Base-by-base conservation (phyloP, 2,113 vertebrate genomes). In the Grammomys surdaster region DNA sequence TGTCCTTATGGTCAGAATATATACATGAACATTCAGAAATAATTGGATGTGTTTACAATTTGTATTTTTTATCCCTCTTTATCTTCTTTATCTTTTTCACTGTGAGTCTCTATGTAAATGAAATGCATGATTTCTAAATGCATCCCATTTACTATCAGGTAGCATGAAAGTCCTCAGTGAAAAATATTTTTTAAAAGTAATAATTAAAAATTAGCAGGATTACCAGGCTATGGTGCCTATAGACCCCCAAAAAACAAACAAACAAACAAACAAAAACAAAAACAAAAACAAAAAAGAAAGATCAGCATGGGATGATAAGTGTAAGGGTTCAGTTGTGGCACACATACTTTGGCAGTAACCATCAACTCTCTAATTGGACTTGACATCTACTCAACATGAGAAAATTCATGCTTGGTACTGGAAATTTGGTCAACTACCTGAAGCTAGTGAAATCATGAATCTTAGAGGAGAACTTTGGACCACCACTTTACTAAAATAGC, bases 41-140 rank as follows among this genome's bases (percentile, higher is more conserved):
- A 85, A 46, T 33, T 80, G 40, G 14, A 43, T 91, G 31, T 89
- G 1, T n/a, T 95, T 20, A 63, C 28, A 88, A 88, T 51, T 22
- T 40, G 31, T 5, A 73, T 85, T 70, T 70, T 6, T 90, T 77
- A 76, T 6, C 3, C 36, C 36, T 31, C 40, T 69, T 69, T 69
- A 33, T 69, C 31, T 33, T 69, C 8, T 89, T 93, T 43, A 75
- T 28, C 36, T 56, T 72, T 94, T 92, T 93, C 6, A 63, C 19
- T 73, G 7, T 95, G 63, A 3, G 46, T 0, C 1, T 40, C 14
- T 80, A 28, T 86, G 40, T 17, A 56, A 89, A 26, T 82, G 13
- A 93, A 92, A 89, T 92, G 58, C 16, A 69, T 12, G 31, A 89
- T 70, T 91, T 48, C 58, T 40, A 96, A 63, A 85, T 84, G 3